These are phyloP conservation scores for Aphis gossypii DNA, from an alignment of 1,140 invertebrate species.

Conservation along the genomic window DNA sequence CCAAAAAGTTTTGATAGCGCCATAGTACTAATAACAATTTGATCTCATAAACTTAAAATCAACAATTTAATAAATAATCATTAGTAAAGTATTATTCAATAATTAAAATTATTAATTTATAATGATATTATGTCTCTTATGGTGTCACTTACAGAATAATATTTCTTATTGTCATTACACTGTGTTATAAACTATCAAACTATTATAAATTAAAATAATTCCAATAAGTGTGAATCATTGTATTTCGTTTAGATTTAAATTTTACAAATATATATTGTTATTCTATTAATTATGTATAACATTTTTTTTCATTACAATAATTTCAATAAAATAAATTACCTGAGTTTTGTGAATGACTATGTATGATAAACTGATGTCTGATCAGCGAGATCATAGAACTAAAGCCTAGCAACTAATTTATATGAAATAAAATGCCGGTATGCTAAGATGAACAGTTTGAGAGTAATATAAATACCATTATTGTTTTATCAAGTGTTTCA, in stretches of 20 bases:
- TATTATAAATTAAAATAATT: not conserved
- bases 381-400: too few relatives aligned
- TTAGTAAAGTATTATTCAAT: not conserved
- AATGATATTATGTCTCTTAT: not conserved
- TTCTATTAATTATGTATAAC: too few relatives aligned
- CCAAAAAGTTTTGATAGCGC: not conserved
- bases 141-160: too few relatives aligned
- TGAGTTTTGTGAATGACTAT: too few relatives aligned
- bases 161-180: not conserved
- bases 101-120: not conserved
- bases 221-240: not conserved
- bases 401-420: too few relatives aligned
- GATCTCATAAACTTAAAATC: not conserved
- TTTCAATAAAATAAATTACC: too few relatives aligned
- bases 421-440: too few relatives aligned
- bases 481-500: too few relatives aligned
- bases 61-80: not conserved
- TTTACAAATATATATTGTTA: not conserved
- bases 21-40: not conserved
- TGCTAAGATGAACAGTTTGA: too few relatives aligned
- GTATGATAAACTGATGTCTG: too few relatives aligned
- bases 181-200: not conserved
- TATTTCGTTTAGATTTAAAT: not conserved
- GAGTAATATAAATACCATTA: too few relatives aligned
- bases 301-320: too few relatives aligned